phyloP scores from a whole-genome alignment of 1,140 invertebrate species.

The Drosophila rufa region DNA sequence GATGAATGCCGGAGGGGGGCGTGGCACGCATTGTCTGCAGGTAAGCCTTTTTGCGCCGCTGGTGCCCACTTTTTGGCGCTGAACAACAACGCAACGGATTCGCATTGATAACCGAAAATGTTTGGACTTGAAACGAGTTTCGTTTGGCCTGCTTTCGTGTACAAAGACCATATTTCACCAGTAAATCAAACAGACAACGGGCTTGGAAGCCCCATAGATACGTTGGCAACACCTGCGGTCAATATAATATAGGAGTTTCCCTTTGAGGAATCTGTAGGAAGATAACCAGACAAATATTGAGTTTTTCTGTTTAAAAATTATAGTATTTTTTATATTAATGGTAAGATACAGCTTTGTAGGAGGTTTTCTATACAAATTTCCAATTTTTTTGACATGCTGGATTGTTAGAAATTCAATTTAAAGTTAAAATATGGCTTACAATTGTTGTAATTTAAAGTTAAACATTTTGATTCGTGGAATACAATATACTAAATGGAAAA shows the following conservation, averaged over 20 bases:
- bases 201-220: conserved; percentile 32
- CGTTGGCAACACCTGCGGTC: conserved; percentile 13
- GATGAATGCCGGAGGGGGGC: conserved; percentile 50
- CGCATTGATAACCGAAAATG: conserved; percentile 75
- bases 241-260: not conserved
- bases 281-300: not conserved
- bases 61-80: conserved; percentile 61
- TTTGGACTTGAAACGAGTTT: conserved; percentile 30
- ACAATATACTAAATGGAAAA: too few relatives aligned
- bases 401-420: not conserved
- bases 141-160: conserved; percentile 57
- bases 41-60: conserved; percentile 64
- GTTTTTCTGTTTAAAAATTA: not conserved
- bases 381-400: not conserved
- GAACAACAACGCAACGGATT: conserved; percentile 57
- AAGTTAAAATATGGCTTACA: too few relatives aligned
- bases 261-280: not conserved
- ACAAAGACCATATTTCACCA: conserved; percentile 66
- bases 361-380: not conserved
- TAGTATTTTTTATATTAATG: not conserved
- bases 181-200: conserved; percentile 74
- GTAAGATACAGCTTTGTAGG: not conserved
- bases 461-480: too few relatives aligned
- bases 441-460: too few relatives aligned
- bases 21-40: conserved; percentile 67